These are phyloP conservation scores for Holotrichia oblita DNA, from an alignment of 1,140 invertebrate genomes.

Conservation along the genomic window DNA sequence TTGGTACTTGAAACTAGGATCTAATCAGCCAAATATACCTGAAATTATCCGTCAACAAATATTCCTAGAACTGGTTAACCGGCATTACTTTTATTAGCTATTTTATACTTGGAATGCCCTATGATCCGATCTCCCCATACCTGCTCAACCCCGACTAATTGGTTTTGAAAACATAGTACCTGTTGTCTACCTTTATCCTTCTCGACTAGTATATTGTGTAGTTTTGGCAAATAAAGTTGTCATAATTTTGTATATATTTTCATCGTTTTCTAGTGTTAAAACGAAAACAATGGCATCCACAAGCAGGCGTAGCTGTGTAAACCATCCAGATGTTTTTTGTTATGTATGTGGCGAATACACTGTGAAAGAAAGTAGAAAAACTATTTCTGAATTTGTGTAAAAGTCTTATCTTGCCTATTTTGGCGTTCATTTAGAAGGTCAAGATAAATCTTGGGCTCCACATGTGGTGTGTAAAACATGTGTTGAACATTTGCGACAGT, in stretches of 20 bases:
- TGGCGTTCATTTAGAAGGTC: neutral
- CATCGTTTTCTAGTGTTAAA: neutral
- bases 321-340: constrained; percentile 21
- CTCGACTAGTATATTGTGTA: too few relatives aligned
- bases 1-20: too few relatives aligned
- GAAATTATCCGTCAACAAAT: too few relatives aligned
- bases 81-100: too few relatives aligned
- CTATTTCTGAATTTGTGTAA: constrained; percentile 7
- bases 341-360: constrained; percentile 34
- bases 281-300: neutral
- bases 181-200: too few relatives aligned
- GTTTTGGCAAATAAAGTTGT: too few relatives aligned
- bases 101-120: too few relatives aligned
- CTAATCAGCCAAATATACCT: too few relatives aligned
- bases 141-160: too few relatives aligned
- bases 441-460: constrained; percentile 17
- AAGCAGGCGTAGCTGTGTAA: constrained; percentile 12
- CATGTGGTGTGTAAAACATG: constrained; percentile 30
- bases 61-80: too few relatives aligned
- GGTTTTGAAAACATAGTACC: too few relatives aligned
- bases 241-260: neutral
- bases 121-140: too few relatives aligned
- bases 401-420: constrained; percentile 27
- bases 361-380: constrained; percentile 18
- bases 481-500: constrained; percentile 27